Base-by-base conservation (phyloP, 2,888 invertebrate species). In the Platypus cylindrus region DNA sequence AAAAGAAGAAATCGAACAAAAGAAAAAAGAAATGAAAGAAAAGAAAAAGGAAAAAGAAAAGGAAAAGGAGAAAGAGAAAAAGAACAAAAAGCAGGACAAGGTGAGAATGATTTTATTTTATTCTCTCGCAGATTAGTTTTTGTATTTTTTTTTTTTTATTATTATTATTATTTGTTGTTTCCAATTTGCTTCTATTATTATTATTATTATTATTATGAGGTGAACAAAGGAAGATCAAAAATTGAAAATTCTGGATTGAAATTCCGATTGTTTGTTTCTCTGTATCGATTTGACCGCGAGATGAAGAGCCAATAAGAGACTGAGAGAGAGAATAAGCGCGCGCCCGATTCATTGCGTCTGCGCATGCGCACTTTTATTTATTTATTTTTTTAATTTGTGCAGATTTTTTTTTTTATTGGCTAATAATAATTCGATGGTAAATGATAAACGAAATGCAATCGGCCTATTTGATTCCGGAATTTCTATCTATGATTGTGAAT, bases 1-100 rank as follows among this genome's bases (percentile, higher is more conserved):
- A 23, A 63, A 66, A 36, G 71, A 76, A 49, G 69, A 73, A 34
- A 62, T 65, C 30, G 62, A 68, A 36, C 68, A 71, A 44, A 67
- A 68, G 38, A 71, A 75, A 34, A 60, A 67, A 53, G 70, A 73
- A 59, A 68, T 71, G 48, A 62, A 68, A 48, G 67, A 72, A 60
- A 75, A 78, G 58, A 52, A 55, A 34, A 49, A 53, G 35, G 53
- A 56, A 41, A 55, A 58, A 47, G 49, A 55, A 32, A 55, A 59
- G 35, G 55, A 58, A 30, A 48, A 53, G 46, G 47, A 49, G 28
- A 51, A 50, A 38, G 34, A 38, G 20, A 51, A 52, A 39, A 52
- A 54, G 41, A 47, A 48, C 44, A 66, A 67, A 47, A 67, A 68
- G 45, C 66, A 67, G 43, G 65, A 66, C 41, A 66, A 66, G 65